Percentiles rank a stretch among this genome's conserved stretches.
phyloP scores from a whole-genome alignment of 2,113 vertebrate species.

The Heteronetta atricapilla region DNA sequence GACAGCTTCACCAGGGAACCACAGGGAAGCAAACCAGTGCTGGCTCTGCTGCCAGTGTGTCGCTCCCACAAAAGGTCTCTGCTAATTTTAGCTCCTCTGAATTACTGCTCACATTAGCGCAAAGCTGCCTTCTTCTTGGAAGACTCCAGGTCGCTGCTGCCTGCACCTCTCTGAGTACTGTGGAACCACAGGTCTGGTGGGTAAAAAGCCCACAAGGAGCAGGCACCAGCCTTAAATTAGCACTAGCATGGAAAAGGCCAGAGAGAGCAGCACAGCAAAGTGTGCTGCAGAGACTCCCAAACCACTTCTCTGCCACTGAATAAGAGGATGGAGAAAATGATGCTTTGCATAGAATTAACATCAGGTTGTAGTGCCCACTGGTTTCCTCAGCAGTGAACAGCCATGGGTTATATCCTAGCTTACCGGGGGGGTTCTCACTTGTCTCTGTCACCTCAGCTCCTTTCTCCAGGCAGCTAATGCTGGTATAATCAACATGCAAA shows the following conservation, averaged over 20 bases:
- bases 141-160: background rate
- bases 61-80: slow-evolving; percentile 22
- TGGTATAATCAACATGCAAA: background rate
- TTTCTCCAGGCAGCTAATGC: background rate
- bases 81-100: slow-evolving; percentile 52
- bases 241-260: background rate
- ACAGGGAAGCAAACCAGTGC: background rate
- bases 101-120: background rate
- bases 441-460: background rate
- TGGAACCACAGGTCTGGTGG: background rate
- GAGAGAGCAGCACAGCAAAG: fast-evolving
- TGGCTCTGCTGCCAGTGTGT: background rate
- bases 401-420: background rate
- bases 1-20: slow-evolving; percentile 36
- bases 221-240: background rate
- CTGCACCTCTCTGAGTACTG: background rate
- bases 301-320: background rate
- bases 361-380: background rate
- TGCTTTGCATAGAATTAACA: background rate
- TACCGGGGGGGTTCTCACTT: background rate
- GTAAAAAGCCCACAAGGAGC: background rate
- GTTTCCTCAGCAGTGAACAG: background rate
- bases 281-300: background rate
- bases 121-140: background rate
- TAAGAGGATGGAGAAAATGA: background rate